These are phyloP conservation scores for Remorina albescens DNA, from an alignment of 2,797 vertebrate species.

Conservation along the genomic window DNA sequence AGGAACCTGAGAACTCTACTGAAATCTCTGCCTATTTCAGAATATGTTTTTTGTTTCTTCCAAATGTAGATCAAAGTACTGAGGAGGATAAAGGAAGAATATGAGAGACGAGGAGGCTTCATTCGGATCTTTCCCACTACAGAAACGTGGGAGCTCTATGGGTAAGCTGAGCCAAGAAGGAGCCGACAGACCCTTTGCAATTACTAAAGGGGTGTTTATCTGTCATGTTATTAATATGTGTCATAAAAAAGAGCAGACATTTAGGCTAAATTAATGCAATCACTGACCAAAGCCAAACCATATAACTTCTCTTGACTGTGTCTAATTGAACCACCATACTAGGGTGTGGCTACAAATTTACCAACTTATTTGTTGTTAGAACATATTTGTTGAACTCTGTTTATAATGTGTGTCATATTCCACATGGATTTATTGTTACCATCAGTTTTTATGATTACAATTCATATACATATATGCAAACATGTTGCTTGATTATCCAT, in stretches of 20 bases:
- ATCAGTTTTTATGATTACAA: conserved; percentile 64
- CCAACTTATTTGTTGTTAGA: conserved; percentile 8
- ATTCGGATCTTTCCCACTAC: conserved; percentile 94
- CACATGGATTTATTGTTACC: conserved; percentile 43
- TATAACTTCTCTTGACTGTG: conserved; percentile 23
- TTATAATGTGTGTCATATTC: conserved; percentile 33
- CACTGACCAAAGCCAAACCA: conserved; percentile 22
- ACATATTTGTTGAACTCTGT: conserved; percentile 30
- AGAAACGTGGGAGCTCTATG: conserved; percentile 93
- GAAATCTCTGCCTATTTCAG: conserved; percentile 6
- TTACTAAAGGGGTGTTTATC: conserved; percentile 19
- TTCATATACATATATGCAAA: conserved; percentile 62
- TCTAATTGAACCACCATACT: conserved; percentile 31
- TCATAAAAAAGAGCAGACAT: conserved; percentile 25
- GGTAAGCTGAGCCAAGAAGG: conserved; percentile 82
- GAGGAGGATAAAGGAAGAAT: conserved; percentile 91
- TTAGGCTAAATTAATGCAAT: conserved; percentile 24
- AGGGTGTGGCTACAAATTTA: conserved; percentile 21
- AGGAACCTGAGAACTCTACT: conserved; percentile 4
- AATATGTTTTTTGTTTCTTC: not conserved
- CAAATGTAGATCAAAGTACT: conserved; percentile 90
- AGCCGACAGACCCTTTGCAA: conserved; percentile 36
- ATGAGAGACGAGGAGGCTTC: conserved; percentile 94
- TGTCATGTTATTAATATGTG: conserved; percentile 13
- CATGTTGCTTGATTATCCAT: conserved; percentile 70